Evolutionary conservation across 2,113 vertebrate genomes (phyloP).

Genomic region (Octodon degus): DNA sequence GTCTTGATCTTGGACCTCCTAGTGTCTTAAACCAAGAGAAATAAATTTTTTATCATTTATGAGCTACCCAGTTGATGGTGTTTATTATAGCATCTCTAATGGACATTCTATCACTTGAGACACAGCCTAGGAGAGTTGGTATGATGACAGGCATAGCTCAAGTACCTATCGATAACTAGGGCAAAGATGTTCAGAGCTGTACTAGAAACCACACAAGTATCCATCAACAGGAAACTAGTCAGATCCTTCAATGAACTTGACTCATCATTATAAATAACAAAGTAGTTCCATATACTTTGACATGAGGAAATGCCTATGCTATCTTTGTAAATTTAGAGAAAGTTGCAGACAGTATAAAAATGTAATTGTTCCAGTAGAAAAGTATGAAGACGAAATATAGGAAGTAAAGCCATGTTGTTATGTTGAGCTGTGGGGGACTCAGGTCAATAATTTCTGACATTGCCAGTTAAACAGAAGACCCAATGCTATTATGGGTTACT

Average conservation of each 20-base stretch:
- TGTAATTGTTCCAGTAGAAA: no score
- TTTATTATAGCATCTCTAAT: background rate
- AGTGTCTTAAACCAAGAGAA: background rate
- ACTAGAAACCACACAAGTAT: background rate
- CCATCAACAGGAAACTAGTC: slow-evolving; percentile 16
- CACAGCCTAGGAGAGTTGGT: background rate
- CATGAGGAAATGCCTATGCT: background rate
- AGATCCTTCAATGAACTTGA: background rate
- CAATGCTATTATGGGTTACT: no score
- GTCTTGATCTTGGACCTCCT: background rate
- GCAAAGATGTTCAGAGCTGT: background rate
- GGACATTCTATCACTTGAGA: background rate
- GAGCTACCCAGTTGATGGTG: background rate
- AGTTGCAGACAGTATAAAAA: background rate
- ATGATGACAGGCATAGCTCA: background rate
- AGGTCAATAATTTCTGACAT: no score
- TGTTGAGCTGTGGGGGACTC: no score
- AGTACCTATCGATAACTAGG: background rate
- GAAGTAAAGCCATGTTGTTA: no score
- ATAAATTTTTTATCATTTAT: background rate
- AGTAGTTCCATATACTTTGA: background rate
- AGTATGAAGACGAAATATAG: no score
- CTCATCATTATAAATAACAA: background rate
- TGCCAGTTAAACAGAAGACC: no score
- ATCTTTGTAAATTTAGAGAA: background rate